Evolutionary conservation across 2,797 vertebrate species (phyloP).

Genomic region (Anas flavirostris): DNA sequence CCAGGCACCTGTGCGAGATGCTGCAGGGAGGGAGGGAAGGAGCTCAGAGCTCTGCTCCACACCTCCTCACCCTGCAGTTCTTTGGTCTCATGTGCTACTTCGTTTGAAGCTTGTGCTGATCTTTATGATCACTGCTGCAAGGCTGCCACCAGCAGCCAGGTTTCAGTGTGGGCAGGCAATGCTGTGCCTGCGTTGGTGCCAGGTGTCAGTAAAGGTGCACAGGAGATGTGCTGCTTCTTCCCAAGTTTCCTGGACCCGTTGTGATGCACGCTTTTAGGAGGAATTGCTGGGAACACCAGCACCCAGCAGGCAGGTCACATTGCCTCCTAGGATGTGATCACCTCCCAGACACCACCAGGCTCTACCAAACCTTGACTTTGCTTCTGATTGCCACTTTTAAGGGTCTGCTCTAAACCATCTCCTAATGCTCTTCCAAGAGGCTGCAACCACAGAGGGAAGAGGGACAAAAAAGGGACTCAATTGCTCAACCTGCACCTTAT

Average conservation of each 20-base stretch:
- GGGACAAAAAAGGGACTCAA: neutral
- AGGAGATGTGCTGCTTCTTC: neutral
- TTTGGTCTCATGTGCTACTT: neutral
- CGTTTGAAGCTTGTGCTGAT: neutral
- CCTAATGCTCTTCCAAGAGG: neutral
- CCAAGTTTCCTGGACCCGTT: neutral
- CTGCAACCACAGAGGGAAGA: neutral
- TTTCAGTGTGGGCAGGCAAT: neutral
- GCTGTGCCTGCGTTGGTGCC: accelerated
- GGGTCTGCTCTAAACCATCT: neutral
- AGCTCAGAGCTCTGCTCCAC: neutral
- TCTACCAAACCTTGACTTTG: neutral
- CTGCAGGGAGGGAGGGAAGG: neutral
- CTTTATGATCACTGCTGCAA: neutral
- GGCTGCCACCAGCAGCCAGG: neutral
- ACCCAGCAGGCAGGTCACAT: neutral
- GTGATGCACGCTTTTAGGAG: neutral
- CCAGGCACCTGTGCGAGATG: accelerated
- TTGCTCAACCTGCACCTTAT: neutral
- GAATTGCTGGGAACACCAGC: neutral
- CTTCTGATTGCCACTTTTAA: neutral
- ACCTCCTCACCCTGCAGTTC: neutral
- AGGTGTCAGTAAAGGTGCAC: neutral
- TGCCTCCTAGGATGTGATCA: neutral
- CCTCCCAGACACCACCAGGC: neutral